Evolutionary conservation across 2,888 invertebrate genomes (phyloP), one percentile per base, ranked within the genome.

Genomic region (Kryphioiulus occultus): DNA sequence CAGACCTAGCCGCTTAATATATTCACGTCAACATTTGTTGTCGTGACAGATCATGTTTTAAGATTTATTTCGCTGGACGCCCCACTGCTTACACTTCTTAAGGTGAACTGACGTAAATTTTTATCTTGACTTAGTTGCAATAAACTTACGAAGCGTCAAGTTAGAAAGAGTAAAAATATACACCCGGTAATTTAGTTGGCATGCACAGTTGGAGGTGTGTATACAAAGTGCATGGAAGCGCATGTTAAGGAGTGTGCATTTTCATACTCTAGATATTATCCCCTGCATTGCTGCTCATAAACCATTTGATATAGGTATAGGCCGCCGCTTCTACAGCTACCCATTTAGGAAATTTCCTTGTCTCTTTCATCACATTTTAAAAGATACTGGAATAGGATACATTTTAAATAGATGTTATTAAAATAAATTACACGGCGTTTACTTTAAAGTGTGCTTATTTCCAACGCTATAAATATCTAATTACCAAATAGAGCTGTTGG

Each of bases 11-110:
- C 7, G 59, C 59, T 17, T 59, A 59, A 59, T 59, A 59, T 59
- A 59, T 59, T 59, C 59, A 59, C 59, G 59, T 59, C 59, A 59
- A 59, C 59, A 59, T 59, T 59, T 59, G 59, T 59, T 59, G 59
- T 59, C 59, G 59, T 59, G 59, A 59, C 59, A 59, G 59, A 59
- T 59, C 59, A 59, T 59, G 59, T 59, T 59, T 59, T 59, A 59
- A 59, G 59, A 59, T 59, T 59, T 59, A 59, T 59, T 59, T 59
- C 59, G 59, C 59, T 22, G 59, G 59, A 59, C 59, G 59, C 59
- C 59, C 59, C 59, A 59, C 59, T 59, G 59, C 59, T 59, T 22
- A n/a, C 22, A 59, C 22, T 59, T 59, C 59, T 59, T 22, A 59
- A 59, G 59, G 59, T 59, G 59, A 59, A 59, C 59, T 59, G 59